Evolutionary conservation across 2,888 invertebrate species (phyloP), one percentile per base, ranked within the genome.

Genomic region (Barypeithes pellucidus): DNA sequence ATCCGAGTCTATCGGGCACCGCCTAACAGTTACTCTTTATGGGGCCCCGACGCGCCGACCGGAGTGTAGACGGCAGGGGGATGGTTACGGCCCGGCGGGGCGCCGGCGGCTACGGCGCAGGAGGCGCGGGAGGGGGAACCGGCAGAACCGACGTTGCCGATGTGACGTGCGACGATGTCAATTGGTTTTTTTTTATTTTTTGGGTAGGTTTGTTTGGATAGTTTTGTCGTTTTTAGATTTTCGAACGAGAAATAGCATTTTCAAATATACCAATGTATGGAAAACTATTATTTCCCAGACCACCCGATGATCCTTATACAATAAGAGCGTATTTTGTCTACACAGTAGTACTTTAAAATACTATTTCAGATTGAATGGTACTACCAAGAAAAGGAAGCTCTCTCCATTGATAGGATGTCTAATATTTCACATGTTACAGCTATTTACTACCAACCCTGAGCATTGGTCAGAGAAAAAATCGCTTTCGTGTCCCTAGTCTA

Each of bases 61-160:
- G 78, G 75, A 79, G 83, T 85, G 83, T 85, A 83, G 82, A 85
- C 83, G 79, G 81, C 82, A 82, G 83, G 84, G 85, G 85, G 86
- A 85, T 84, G 85, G 85, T 85, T 85, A 85, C 84, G 81, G 85
- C 84, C 85, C 84, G 84, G 83, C 82, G 82, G 83, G 85, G 85
- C 85, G 85, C 85, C 84, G 84, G 72, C 67, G 72, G 72, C 75
- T 59, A 71, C 39, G 54, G 59, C 43, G 45, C 52, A 43, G 43
- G 63, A 54, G 81, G 73, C 36, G 66, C 60, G 41, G 72, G 67
- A 63, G 62, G 69, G 36, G 59, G 41, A 47, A 43, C 50, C 33
- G 45, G 60, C 22, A 18, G 36, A 29, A 18, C 45, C 69, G 36
- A 66, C 66, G 75, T 69, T 75, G 72, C 75, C 75, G 75, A 71